Conservation (phyloP, 2,888 invertebrate genomes). For the Lomographa bimaculata region DNA sequence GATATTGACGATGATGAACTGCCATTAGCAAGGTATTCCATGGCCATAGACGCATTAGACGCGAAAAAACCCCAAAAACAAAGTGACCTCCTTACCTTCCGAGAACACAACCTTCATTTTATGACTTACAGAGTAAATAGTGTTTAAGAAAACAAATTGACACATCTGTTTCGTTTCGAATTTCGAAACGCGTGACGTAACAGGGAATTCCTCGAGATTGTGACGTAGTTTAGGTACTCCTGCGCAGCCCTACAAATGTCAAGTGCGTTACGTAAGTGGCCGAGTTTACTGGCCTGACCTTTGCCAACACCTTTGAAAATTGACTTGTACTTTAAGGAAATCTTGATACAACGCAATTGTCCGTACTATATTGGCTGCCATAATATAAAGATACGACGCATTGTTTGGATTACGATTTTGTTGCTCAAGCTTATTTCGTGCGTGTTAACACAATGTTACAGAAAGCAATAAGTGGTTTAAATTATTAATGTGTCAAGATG, state of each 20-base stretch:
- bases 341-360: slow-evolving; percentile 52
- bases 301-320: slow-evolving; percentile 66
- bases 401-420: slow-evolving; percentile 29
- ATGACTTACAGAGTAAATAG: slow-evolving; percentile 13
- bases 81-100: slow-evolving; percentile 18
- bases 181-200: slow-evolving; percentile 55
- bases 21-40: slow-evolving; percentile 20
- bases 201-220: slow-evolving; percentile 60
- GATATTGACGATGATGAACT: slow-evolving; percentile 17
- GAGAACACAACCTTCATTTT: slow-evolving; percentile 21
- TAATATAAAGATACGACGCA: slow-evolving; percentile 22
- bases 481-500: slow-evolving; percentile 7
- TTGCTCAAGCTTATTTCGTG: slow-evolving; percentile 26
- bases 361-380: slow-evolving; percentile 33
- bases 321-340: slow-evolving; percentile 62
- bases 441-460: slow-evolving; percentile 17
- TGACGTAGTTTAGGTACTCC: slow-evolving; percentile 50
- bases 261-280: slow-evolving; percentile 63
- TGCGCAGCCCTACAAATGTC: slow-evolving; percentile 66
- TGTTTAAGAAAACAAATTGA: slow-evolving; percentile 29
- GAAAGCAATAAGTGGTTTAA: slow-evolving; percentile 8
- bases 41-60: slow-evolving; percentile 10
- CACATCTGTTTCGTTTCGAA: slow-evolving; percentile 45
- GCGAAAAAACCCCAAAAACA: slow-evolving; percentile 18
- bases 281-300: slow-evolving; percentile 53